phyloP scores from a whole-genome alignment of 1,140 invertebrate genomes.

The Sitobion miscanthi region DNA sequence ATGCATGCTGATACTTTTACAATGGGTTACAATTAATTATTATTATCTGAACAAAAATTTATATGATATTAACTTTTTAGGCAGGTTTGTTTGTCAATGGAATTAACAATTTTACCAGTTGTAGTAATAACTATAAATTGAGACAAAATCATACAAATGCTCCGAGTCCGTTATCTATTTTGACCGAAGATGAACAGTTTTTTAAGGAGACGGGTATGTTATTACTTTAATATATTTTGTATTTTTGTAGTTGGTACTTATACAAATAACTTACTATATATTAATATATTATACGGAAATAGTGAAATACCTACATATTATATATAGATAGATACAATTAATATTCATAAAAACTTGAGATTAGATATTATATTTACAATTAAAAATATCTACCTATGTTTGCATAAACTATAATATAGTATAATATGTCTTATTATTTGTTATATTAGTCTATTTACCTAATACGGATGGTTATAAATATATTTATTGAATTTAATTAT shows the following conservation, averaged over 20 bases:
- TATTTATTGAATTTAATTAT: neutral
- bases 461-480: too few relatives aligned
- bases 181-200: constrained; percentile 52
- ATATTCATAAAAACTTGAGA: neutral
- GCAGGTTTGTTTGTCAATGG: constrained; percentile 7
- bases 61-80: neutral
- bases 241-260: neutral
- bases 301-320: too few relatives aligned
- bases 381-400: neutral
- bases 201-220: constrained; percentile 50
- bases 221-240: neutral
- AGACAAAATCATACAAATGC: constrained; percentile 29
- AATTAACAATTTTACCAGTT: neutral
- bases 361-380: neutral
- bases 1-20: too few relatives aligned
- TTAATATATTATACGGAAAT: neutral
- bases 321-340: too few relatives aligned
- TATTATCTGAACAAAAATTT: neutral
- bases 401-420: neutral
- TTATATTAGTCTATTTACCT: too few relatives aligned
- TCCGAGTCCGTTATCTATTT: constrained; percentile 26
- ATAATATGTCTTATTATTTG: too few relatives aligned
- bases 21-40: neutral
- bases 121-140: neutral
- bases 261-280: neutral